Evolutionary conservation across 2,797 vertebrate species (phyloP), one percentile per base, ranked within the genome.

Genomic region (Anas georgica): DNA sequence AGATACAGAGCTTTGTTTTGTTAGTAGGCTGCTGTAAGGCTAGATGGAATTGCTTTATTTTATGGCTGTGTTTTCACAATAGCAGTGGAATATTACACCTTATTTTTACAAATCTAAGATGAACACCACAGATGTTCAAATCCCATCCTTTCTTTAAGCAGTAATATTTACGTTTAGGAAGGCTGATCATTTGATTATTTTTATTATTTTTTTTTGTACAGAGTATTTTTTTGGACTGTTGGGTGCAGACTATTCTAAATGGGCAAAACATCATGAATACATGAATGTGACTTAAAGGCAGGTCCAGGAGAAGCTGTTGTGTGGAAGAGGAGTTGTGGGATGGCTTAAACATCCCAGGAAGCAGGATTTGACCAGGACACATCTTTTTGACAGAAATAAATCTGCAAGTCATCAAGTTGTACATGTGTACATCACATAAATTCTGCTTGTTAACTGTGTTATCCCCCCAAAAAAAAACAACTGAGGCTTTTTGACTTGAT

Each of bases 111-210:
- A 63, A 29, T 37, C 17, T 22, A 13, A 31, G 58, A 31, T 12
- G 52, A 72, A 52, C n/a, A 26, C 12, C 10, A 20, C 6, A 0
- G 0, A 5, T 63, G 10, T 66, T 89, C 43, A 33, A 17, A 46
- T 87, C 31, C 35, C 7, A 3, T 72, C 1, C 0, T 67, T 17
- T n/a, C 22, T 80, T 88, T 58, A 45, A 68, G 35, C 59, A 52
- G 23, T 80, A 9, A 26, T 54, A 43, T 9, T 86, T 62, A 37
- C 1, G 2, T 77, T 88, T 86, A 16, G 35, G 25, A 66, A 58
- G 63, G 25, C 23, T 23, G 31, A 37, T 60, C 9, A 8, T 46
- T 66, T 81, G 7, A 2, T 5, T 79, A 83, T 43, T 17, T 35
- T 35, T 35, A 35, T 35, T 35, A 33, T 2, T 4, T 75, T 86